Conservation (phyloP, 1,140 invertebrate species). For the Diuraphis noxia region DNA sequence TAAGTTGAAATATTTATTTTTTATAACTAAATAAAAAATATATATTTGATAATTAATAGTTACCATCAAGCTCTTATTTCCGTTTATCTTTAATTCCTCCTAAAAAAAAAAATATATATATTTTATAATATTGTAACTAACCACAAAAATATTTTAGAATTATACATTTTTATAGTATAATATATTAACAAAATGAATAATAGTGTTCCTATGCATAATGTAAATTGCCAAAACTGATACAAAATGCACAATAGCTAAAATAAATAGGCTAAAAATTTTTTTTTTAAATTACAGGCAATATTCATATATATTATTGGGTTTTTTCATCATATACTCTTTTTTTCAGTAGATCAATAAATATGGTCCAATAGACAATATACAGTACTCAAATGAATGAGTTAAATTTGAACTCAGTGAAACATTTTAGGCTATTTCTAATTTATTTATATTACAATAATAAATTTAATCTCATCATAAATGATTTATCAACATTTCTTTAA, state of each 20-base stretch:
- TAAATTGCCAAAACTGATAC: not conserved
- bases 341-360: no score
- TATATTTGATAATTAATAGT: not conserved
- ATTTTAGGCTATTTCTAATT: not conserved
- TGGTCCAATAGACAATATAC: no score
- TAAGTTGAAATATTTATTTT: not conserved
- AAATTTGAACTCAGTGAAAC: no score
- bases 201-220: no score
- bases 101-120: not conserved
- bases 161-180: not conserved
- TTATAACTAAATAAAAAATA: not conserved
- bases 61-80: conserved; percentile 45
- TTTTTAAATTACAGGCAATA: not conserved
- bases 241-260: not conserved
- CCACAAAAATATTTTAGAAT: not conserved
- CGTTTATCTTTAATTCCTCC: conserved; percentile 31
- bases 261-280: not conserved
- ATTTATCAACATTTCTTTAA: not conserved
- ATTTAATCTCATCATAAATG: not conserved
- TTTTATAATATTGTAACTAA: not conserved
- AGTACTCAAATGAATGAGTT: no score
- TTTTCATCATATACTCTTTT: not conserved
- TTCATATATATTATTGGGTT: not conserved
- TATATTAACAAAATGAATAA: not conserved
- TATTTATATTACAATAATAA: not conserved